Evolutionary conservation across 2,888 invertebrate genomes (phyloP).

Genomic region (Calameuta pallipes): DNA sequence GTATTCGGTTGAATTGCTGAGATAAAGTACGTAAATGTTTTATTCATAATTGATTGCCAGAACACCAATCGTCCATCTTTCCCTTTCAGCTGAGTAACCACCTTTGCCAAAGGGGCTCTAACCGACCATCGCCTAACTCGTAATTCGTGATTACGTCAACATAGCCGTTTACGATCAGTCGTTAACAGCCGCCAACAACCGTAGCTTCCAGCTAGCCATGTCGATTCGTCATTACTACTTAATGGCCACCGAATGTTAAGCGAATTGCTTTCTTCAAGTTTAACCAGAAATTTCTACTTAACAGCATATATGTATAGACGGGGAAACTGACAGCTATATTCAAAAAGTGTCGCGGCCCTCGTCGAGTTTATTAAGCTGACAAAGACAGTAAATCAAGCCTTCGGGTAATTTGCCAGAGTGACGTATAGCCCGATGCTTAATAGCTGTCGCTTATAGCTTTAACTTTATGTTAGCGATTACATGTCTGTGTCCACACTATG

Average conservation of each 20-base stretch:
- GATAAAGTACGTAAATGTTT: slow-evolving; percentile 7
- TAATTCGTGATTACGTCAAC: slow-evolving; percentile 16
- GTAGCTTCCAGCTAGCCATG: neutral
- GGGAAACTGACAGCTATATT: neutral
- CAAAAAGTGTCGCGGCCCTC: neutral
- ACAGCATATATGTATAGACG: neutral
- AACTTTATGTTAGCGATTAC: neutral
- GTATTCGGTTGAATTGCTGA: neutral
- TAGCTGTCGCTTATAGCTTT: neutral
- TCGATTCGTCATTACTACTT: neutral
- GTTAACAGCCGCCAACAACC: neutral
- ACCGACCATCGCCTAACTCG: neutral
- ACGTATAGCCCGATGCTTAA: neutral
- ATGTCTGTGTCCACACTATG: neutral
- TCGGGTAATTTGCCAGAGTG: neutral
- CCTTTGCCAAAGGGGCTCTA: neutral
- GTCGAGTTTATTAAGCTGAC: neutral
- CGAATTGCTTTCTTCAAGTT: neutral
- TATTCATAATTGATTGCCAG: slow-evolving; percentile 12
- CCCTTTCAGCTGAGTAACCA: neutral
- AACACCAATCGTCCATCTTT: neutral
- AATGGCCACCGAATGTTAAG: neutral
- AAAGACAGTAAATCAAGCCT: neutral
- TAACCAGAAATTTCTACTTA: neutral
- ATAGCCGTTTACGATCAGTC: neutral